Evolutionary conservation across 2,113 vertebrate genomes (phyloP).

Genomic region (Turnix velox): DNA sequence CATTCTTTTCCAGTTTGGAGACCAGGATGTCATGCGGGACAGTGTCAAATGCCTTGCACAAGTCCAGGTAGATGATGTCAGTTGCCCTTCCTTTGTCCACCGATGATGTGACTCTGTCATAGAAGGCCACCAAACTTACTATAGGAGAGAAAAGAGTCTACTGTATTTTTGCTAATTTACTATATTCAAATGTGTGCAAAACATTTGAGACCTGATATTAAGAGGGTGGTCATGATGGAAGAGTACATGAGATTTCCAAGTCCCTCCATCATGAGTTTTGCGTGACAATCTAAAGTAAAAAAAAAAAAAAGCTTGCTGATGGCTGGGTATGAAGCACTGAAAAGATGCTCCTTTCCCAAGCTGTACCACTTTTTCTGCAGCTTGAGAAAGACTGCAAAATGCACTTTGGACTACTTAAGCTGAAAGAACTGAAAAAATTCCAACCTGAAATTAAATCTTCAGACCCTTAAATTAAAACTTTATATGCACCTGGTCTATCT

Average conservation of each 20-base stretch:
- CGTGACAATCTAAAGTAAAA: background rate
- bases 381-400: background rate
- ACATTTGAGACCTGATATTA: background rate
- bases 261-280: background rate
- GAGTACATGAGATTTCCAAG: background rate
- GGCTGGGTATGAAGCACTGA: background rate
- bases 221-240: background rate
- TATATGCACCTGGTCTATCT: background rate
- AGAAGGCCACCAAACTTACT: too few relatives aligned
- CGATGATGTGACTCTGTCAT: too few relatives aligned
- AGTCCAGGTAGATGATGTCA: too few relatives aligned
- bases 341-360: background rate
- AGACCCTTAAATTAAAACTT: background rate
- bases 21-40: too few relatives aligned
- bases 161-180: too few relatives aligned
- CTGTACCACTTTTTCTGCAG: background rate
- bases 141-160: too few relatives aligned
- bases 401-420: background rate
- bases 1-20: too few relatives aligned
- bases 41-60: too few relatives aligned
- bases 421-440: background rate
- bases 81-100: too few relatives aligned
- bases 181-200: background rate
- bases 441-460: background rate
- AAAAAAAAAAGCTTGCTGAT: background rate